Evolutionary conservation across 2,797 vertebrate genomes (phyloP).

Genomic region (Sebastes trivittatus): DNA sequence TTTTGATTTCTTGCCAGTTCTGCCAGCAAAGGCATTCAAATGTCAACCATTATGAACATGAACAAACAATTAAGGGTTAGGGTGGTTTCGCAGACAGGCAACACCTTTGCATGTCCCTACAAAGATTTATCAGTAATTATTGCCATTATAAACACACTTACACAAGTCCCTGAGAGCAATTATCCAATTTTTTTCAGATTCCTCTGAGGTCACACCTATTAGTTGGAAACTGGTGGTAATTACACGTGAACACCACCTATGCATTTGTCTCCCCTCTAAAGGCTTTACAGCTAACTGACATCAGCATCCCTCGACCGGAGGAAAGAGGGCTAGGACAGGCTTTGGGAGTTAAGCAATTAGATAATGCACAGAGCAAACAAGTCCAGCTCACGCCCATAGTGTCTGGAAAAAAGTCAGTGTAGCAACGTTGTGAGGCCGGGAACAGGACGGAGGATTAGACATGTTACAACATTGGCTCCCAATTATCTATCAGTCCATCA

Average conservation of each 20-base stretch:
- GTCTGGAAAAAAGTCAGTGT: conserved; percentile 27
- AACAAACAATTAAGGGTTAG: conserved; percentile 34
- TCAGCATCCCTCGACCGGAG: conserved; percentile 29
- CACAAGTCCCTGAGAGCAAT: conserved; percentile 19
- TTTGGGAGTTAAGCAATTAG: conserved; percentile 33
- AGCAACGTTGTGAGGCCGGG: not conserved
- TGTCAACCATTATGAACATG: conserved; percentile 10
- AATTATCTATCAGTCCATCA: conserved; percentile 14
- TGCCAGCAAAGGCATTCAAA: conserved; percentile 13
- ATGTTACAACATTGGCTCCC: conserved; percentile 33
- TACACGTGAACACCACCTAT: conserved; percentile 13
- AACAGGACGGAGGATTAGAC: conserved; percentile 27
- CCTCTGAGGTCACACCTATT: conserved; percentile 5
- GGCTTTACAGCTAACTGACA: conserved; percentile 1
- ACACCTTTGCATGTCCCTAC: conserved; percentile 36
- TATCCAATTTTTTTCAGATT: not conserved
- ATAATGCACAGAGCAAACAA: conserved; percentile 41
- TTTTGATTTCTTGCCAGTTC: conserved; percentile 3
- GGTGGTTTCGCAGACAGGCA: conserved; percentile 6
- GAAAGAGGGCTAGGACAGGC: conserved; percentile 14
- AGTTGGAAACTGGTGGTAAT: conserved; percentile 27
- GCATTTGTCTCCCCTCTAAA: not conserved
- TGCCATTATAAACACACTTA: conserved; percentile 16
- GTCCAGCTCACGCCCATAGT: conserved; percentile 34
- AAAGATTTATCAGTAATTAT: conserved; percentile 8